Evolutionary conservation across 2,888 invertebrate genomes (phyloP).

Genomic region (Rapana venosa): DNA sequence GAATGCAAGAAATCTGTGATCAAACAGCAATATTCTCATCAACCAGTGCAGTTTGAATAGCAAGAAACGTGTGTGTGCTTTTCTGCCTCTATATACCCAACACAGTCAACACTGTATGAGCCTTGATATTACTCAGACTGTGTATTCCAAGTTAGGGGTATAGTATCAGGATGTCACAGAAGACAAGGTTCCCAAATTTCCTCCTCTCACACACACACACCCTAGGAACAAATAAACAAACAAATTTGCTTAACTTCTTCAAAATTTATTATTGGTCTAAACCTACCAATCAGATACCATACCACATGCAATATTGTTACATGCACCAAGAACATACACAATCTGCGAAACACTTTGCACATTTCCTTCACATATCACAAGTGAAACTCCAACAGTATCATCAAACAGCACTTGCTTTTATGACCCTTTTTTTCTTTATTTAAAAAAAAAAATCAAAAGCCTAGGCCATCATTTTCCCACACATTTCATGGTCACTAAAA

Average conservation of each 20-base stretch:
- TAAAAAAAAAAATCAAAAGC: not conserved
- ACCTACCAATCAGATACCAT: conserved; percentile 14
- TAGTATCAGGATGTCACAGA: too few relatives aligned
- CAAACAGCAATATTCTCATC: too few relatives aligned
- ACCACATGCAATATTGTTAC: conserved; percentile 29
- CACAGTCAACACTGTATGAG: too few relatives aligned
- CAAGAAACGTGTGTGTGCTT: too few relatives aligned
- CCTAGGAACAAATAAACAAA: not conserved
- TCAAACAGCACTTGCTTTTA: conserved; percentile 15
- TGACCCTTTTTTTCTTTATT: not conserved
- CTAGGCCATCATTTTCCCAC: not conserved
- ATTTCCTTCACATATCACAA: conserved; percentile 27
- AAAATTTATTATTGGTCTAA: conserved; percentile 34
- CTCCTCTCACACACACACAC: not conserved
- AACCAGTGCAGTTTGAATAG: too few relatives aligned
- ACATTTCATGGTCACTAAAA: not conserved
- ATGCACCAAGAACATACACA: not conserved
- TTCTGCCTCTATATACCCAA: too few relatives aligned
- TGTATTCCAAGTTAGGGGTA: too few relatives aligned
- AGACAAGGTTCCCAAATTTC: too few relatives aligned
- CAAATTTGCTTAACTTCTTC: not conserved
- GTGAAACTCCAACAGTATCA: conserved; percentile 17
- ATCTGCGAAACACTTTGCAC: not conserved
- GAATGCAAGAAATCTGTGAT: too few relatives aligned
- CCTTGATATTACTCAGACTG: too few relatives aligned